A percentile compares a stretch with the other conserved stretches of the same genome.
Evolutionary conservation across 1,140 invertebrate species (phyloP).

Genomic region (Zaprionus camerounensis): DNA sequence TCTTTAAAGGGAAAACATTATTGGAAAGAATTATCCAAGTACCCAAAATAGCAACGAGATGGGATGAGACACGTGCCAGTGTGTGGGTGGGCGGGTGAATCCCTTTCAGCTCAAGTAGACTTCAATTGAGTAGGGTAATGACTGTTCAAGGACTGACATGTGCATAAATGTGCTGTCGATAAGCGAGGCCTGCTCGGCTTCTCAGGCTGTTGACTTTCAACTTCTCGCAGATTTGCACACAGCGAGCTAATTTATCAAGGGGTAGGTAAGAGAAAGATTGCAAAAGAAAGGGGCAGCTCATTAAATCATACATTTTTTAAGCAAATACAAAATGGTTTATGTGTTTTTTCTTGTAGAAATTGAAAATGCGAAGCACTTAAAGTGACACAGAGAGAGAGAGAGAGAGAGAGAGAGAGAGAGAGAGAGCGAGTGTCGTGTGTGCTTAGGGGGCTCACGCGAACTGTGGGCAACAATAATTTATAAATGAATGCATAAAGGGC

Average conservation of each 20-base stretch:
- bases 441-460: constrained; percentile 11
- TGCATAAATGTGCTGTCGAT: constrained; percentile 28
- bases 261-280: background rate
- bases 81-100: background rate
- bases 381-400: constrained; percentile 40
- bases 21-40: constrained; percentile 43
- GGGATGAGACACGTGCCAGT: constrained; percentile 1
- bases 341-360: constrained; percentile 31
- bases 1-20: constrained; percentile 45
- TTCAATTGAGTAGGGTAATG: constrained; percentile 42
- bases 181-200: constrained; percentile 16
- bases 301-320: constrained; percentile 67
- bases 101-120: constrained; percentile 36
- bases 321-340: constrained; percentile 56
- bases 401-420: constrained; percentile 11
- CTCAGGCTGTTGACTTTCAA: constrained; percentile 27
- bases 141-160: constrained; percentile 43
- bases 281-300: constrained; percentile 34
- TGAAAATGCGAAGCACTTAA: constrained; percentile 63
- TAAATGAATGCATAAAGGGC: constrained; percentile 82
- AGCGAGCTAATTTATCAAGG: constrained; percentile 56
- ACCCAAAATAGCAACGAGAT: constrained; percentile 42
- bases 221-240: constrained; percentile 41
- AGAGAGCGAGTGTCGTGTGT: background rate
- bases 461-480: constrained; percentile 76